Evolutionary conservation across 2,888 invertebrate genomes (phyloP).

Genomic region (Mythimna loreyi): DNA sequence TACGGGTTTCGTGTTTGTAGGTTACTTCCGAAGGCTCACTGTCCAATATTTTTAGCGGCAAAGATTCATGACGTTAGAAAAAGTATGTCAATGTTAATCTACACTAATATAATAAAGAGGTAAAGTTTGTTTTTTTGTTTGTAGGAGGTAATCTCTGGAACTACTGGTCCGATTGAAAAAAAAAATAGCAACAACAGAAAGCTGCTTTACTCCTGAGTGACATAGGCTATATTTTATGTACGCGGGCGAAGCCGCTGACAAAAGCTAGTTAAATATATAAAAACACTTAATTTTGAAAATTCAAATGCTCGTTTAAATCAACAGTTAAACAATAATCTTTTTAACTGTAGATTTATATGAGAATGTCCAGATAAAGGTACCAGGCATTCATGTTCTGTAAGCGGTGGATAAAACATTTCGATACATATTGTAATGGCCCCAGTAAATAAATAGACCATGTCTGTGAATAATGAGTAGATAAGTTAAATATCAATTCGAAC

Average conservation of each 20-base stretch:
- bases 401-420: neutral
- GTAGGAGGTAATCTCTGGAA: too few relatives aligned
- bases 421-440: conserved; percentile 9
- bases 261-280: neutral
- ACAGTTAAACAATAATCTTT: neutral
- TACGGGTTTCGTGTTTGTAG: conserved; percentile 3
- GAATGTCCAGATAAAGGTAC: neutral
- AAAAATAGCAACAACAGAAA: too few relatives aligned
- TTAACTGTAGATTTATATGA: neutral
- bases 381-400: conserved; percentile 4
- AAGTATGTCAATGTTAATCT: conserved; percentile 20
- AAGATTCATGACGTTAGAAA: neutral
- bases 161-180: too few relatives aligned
- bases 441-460: conserved; percentile 31
- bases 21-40: conserved; percentile 1
- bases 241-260: too few relatives aligned
- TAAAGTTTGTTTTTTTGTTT: too few relatives aligned
- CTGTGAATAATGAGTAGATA: conserved; percentile 20
- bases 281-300: neutral
- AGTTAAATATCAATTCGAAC: conserved; percentile 35
- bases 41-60: conserved; percentile 3
- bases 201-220: too few relatives aligned
- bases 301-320: too few relatives aligned
- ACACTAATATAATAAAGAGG: too few relatives aligned
- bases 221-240: too few relatives aligned